These are phyloP conservation scores for Aphodius sticticus DNA, from an alignment of 2,888 invertebrate species.

Conservation along the genomic window DNA sequence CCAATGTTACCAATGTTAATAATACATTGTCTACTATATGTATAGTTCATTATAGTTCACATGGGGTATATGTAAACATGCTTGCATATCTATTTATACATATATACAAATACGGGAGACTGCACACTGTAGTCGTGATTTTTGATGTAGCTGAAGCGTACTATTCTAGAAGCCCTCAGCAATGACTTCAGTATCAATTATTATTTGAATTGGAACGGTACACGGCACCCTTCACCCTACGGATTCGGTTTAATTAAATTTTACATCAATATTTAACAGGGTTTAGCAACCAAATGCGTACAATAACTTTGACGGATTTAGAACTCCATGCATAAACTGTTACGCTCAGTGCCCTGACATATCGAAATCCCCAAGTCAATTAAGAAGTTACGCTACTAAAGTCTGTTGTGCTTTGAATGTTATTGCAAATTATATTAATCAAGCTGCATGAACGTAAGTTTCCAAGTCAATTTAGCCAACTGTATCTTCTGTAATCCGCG, in stretches of 20 bases:
- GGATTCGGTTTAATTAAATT: background rate
- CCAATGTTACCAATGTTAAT: background rate
- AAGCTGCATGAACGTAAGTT: background rate
- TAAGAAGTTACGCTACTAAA: background rate
- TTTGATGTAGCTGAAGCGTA: background rate
- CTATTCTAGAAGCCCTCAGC: background rate
- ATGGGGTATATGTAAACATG: background rate
- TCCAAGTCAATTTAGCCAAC: background rate
- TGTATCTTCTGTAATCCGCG: too few species aligned
- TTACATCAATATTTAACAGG: background rate
- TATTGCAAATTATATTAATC: background rate
- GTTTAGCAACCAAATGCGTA: background rate
- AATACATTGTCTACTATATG: background rate
- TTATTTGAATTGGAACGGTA: background rate
- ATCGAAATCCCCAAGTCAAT: background rate
- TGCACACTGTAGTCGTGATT: background rate
- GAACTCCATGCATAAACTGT: background rate
- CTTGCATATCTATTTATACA: background rate
- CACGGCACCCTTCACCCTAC: background rate
- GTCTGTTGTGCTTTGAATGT: background rate
- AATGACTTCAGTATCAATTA: background rate
- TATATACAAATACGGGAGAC: background rate
- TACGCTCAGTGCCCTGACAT: background rate
- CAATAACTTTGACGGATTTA: background rate
- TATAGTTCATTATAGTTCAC: slow-evolving; percentile 4